Conservation (phyloP, 2,888 invertebrate species). For the Microplitis deprimator region DNA sequence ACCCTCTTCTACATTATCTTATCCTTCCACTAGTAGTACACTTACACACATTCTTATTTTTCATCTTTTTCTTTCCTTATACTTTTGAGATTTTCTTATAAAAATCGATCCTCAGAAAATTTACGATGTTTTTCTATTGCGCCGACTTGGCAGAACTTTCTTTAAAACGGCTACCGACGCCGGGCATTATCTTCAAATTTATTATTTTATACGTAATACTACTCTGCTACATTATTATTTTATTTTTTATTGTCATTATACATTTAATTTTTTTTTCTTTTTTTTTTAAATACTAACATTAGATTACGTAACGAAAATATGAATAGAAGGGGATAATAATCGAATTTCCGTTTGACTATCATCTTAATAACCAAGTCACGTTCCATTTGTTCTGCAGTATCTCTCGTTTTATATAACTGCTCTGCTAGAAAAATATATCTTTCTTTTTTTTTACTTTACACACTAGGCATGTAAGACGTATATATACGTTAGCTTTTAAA, state of each 20-base stretch:
- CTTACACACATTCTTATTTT: constrained; percentile 13
- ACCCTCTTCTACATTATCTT: constrained; percentile 2
- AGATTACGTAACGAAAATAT: constrained; percentile 1
- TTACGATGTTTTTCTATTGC: constrained; percentile 62
- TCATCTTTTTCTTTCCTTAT: constrained; percentile 15
- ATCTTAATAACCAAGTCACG: constrained; percentile 34
- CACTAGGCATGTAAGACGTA: not conserved
- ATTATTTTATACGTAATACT: constrained; percentile 61
- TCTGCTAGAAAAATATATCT: not conserved
- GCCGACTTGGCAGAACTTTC: constrained; percentile 69
- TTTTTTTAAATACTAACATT: not conserved
- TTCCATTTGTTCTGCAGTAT: constrained; percentile 56
- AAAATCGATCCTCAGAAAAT: constrained; percentile 32
- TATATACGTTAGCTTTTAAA: not conserved
- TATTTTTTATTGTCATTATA: not conserved
- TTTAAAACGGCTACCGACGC: constrained; percentile 55
- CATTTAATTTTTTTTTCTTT: not conserved
- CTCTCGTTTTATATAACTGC: constrained; percentile 45
- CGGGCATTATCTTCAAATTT: constrained; percentile 56
- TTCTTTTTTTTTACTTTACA: not conserved
- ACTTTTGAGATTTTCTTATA: too few species aligned
- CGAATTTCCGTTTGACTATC: not conserved
- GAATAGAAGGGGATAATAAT: not conserved
- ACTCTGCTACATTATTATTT: not conserved
- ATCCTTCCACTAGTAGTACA: constrained; percentile 4